Conservation (phyloP, 2,797 vertebrate species). For the Fundulus diaphanus region DNA sequence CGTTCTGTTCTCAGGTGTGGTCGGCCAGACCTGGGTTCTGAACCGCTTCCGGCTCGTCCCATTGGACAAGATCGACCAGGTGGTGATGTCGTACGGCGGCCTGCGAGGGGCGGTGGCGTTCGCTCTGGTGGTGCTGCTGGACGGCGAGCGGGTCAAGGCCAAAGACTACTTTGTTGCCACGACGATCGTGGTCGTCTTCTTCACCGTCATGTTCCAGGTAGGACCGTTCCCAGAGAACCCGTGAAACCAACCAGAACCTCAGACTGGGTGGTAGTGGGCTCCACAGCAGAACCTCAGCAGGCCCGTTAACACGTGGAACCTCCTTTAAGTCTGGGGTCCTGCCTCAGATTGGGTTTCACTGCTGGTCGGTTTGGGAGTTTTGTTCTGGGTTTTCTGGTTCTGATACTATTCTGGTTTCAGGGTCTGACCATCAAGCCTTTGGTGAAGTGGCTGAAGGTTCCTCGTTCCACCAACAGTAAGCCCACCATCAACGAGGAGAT, state of each 20-base stretch:
- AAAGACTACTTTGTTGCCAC: slow-evolving; percentile 97
- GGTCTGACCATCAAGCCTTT: slow-evolving; percentile 97
- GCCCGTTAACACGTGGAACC: too few relatives aligned
- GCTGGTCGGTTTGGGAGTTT: too few relatives aligned
- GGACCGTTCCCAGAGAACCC: too few relatives aligned
- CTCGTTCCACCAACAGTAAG: slow-evolving; percentile 92
- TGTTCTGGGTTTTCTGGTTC: not conserved
- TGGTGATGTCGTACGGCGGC: slow-evolving; percentile 97
- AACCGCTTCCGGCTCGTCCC: slow-evolving; percentile 93
- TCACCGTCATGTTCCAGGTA: slow-evolving; percentile 98
- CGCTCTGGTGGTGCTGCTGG: slow-evolving; percentile 91
- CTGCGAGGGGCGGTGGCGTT: slow-evolving; percentile 94
- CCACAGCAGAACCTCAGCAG: not conserved
- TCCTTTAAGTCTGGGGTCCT: too few relatives aligned
- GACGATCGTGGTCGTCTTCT: slow-evolving; percentile 94
- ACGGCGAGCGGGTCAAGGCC: slow-evolving; percentile 86
- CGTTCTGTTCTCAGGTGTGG: slow-evolving; percentile 82
- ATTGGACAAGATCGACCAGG: slow-evolving; percentile 94
- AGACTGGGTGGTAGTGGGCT: too few relatives aligned
- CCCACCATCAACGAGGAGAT: slow-evolving; percentile 96
- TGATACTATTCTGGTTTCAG: slow-evolving; percentile 61
- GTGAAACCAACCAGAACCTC: too few relatives aligned
- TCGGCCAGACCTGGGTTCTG: slow-evolving; percentile 91
- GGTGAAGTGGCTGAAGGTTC: slow-evolving; percentile 96
- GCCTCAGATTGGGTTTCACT: too few relatives aligned